Conservation (phyloP, 2,113 vertebrate genomes). For the Phylloscopus trochiloides region DNA sequence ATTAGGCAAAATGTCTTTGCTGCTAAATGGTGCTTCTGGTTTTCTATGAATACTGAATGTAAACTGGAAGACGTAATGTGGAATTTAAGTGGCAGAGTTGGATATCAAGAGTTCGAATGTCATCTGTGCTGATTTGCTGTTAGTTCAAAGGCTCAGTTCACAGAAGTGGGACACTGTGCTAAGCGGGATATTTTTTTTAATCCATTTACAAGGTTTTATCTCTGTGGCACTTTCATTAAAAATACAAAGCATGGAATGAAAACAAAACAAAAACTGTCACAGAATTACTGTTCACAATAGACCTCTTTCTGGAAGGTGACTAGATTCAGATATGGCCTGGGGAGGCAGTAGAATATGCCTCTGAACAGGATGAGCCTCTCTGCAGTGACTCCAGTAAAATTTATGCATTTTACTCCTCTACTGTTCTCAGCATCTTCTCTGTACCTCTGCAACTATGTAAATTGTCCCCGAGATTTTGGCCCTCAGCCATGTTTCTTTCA, state of each 20-base stretch:
- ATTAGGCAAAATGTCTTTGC: neutral
- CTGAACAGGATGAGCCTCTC: neutral
- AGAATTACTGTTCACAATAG: neutral
- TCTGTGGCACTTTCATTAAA: fast-evolving
- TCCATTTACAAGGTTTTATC: neutral
- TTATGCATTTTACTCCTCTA: neutral
- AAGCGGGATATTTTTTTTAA: neutral
- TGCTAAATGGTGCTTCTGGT: neutral
- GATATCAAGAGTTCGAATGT: neutral
- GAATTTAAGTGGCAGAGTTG: neutral
- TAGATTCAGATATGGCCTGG: neutral
- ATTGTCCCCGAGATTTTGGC: neutral
- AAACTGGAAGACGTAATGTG: neutral
- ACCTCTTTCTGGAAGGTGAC: neutral
- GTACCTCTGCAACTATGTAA: neutral
- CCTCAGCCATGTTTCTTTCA: neutral
- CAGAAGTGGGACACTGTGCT: neutral
- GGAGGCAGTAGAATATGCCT: neutral
- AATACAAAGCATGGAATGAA: neutral
- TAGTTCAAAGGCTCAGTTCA: neutral
- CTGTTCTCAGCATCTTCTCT: neutral
- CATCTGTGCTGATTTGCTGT: neutral
- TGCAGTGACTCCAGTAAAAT: neutral
- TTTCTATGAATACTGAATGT: neutral
- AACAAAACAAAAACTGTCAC: neutral